Conservation (phyloP, 2,797 vertebrate species). For the Falco columbarius region DNA sequence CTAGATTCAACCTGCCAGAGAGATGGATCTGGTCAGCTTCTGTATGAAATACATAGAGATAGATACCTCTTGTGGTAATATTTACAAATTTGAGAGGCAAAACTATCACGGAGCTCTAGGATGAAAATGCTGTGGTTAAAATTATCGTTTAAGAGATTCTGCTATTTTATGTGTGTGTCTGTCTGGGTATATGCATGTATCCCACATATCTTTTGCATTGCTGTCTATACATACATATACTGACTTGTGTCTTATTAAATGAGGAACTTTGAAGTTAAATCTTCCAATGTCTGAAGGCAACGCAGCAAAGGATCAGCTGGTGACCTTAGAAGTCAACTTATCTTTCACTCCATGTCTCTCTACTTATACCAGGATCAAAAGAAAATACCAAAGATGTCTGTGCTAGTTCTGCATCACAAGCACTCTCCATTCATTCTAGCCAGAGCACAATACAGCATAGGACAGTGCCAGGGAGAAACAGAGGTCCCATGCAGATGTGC, state of each 20-base stretch:
- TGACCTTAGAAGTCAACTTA: background rate
- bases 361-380: background rate
- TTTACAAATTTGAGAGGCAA: background rate
- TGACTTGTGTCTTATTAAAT: background rate
- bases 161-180: background rate
- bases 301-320: background rate
- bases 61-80: background rate
- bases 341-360: background rate
- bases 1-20: background rate
- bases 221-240: background rate
- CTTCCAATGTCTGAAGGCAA: background rate
- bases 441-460: background rate
- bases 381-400: background rate
- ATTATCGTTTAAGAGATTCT: background rate
- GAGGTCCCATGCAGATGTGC: background rate
- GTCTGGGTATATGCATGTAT: fast-evolving
- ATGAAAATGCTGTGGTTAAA: background rate
- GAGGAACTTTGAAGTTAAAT: background rate
- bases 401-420: background rate
- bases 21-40: background rate
- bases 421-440: background rate
- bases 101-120: background rate
- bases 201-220: background rate
- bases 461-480: background rate
- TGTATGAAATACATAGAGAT: background rate